These are phyloP conservation scores for Chironomus tentans DNA, from an alignment of 2,888 invertebrate species.

Conservation along the genomic window DNA sequence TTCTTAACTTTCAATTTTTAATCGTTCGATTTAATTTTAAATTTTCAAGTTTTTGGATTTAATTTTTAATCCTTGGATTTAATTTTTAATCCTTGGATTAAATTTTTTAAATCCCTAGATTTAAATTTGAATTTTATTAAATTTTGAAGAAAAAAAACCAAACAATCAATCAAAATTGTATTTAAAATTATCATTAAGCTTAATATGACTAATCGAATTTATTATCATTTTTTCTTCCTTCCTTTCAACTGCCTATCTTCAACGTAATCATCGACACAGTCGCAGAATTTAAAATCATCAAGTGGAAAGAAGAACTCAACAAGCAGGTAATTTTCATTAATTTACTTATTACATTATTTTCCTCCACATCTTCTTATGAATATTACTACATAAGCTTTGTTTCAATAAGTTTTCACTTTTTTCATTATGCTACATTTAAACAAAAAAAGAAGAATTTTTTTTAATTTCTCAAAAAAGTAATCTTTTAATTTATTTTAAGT, in stretches of 20 bases:
- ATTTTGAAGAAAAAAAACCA: too few species aligned
- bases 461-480: neutral
- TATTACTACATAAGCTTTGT: neutral
- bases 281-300: conserved; percentile 19
- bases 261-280: neutral
- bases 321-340: conserved; percentile 30
- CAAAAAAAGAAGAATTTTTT: neutral
- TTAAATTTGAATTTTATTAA: too few species aligned
- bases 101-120: too few species aligned
- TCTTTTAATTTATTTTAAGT: neutral
- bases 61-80: too few species aligned
- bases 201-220: neutral
- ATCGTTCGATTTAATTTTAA: too few species aligned
- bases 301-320: conserved; percentile 33
- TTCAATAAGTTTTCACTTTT: conserved; percentile 15
- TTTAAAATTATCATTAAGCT: too few species aligned
- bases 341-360: conserved; percentile 11
- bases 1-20: too few species aligned
- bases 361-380: conserved; percentile 10
- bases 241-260: neutral
- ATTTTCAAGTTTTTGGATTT: too few species aligned
- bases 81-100: too few species aligned
- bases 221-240: neutral
- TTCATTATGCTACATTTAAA: conserved; percentile 10
- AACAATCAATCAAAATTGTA: too few species aligned